Evolutionary conservation across 2,888 invertebrate genomes (phyloP).

Genomic region (Dicycla oo): DNA sequence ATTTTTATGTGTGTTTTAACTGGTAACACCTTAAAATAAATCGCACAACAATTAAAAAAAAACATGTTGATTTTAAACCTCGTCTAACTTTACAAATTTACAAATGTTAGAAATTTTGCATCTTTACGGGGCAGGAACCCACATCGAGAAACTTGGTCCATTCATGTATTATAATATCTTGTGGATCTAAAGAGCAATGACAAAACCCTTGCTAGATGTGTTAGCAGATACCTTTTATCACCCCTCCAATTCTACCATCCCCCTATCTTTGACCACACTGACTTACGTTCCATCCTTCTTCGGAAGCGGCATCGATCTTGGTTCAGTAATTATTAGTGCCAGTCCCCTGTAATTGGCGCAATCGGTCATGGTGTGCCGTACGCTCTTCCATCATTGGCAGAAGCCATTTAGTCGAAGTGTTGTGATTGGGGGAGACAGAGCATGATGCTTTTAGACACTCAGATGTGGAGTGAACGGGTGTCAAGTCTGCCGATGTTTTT

Average conservation of each 20-base stretch:
- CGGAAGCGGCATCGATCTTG: conserved; percentile 70
- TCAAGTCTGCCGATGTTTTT: not conserved
- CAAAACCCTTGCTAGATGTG: conserved; percentile 15
- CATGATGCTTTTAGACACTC: conserved; percentile 1
- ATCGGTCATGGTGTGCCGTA: conserved; percentile 64
- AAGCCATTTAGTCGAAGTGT: conserved; percentile 62
- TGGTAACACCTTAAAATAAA: not conserved
- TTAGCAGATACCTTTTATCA: conserved; percentile 24
- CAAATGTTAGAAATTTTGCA: not conserved
- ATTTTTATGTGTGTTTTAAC: not conserved
- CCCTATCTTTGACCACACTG: conserved; percentile 41
- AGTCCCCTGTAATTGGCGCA: conserved; percentile 65
- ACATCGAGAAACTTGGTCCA: not conserved
- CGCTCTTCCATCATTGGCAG: conserved; percentile 68
- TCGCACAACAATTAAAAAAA: not conserved
- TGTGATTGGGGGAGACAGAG: conserved; percentile 53
- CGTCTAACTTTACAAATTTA: not conserved
- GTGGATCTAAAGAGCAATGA: not conserved
- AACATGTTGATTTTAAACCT: not conserved
- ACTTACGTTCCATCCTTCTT: conserved; percentile 62
- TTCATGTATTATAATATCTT: not conserved
- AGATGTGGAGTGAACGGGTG: not conserved
- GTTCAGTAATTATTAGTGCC: conserved; percentile 68
- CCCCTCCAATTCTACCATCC: conserved; percentile 26
- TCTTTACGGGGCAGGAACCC: too few relatives aligned